A percentile compares a stretch with the other conserved stretches of the same genome.
These are phyloP conservation scores for Agrotis puta DNA, from an alignment of 2,888 invertebrate species.

Conservation along the genomic window DNA sequence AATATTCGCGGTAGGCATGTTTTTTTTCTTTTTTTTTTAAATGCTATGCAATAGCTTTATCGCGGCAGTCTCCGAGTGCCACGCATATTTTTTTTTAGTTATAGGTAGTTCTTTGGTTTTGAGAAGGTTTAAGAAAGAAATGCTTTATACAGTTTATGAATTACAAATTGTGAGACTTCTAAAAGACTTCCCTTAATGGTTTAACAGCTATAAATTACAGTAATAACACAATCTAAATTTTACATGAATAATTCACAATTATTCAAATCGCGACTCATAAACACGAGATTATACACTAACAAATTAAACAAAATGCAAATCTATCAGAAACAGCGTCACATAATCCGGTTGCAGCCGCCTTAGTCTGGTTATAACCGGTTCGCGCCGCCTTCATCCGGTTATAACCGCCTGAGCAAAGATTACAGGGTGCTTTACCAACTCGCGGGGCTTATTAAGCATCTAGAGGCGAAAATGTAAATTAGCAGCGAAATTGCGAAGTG, in stretches of 20 bases:
- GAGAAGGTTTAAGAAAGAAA: neutral
- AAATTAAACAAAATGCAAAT: constrained; percentile 60
- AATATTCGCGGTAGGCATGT: too few species aligned
- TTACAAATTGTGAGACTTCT: too few species aligned
- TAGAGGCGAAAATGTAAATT: constrained; percentile 78
- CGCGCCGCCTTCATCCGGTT: constrained; percentile 62
- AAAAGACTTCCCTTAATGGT: constrained; percentile 13
- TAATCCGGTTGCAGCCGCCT: constrained; percentile 62
- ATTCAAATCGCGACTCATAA: constrained; percentile 35
- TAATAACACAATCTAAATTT: constrained; percentile 35
- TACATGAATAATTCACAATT: constrained; percentile 45
- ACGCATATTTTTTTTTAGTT: too few species aligned
- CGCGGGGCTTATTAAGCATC: constrained; percentile 76
- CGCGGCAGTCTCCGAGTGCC: too few species aligned
- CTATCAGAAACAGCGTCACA: constrained; percentile 54
- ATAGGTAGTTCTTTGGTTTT: too few species aligned
- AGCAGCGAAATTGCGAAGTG: constrained; percentile 73
- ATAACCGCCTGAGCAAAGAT: constrained; percentile 69
- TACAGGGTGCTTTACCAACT: constrained; percentile 73
- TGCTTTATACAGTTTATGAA: neutral
- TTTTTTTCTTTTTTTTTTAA: too few species aligned
- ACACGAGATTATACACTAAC: constrained; percentile 46
- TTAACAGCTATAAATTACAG: constrained; percentile 24
- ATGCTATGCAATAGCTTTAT: too few species aligned
- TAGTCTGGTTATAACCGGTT: constrained; percentile 66